Base-by-base conservation (phyloP, 2,888 invertebrate genomes). In the Drosophila macrospina region DNA sequence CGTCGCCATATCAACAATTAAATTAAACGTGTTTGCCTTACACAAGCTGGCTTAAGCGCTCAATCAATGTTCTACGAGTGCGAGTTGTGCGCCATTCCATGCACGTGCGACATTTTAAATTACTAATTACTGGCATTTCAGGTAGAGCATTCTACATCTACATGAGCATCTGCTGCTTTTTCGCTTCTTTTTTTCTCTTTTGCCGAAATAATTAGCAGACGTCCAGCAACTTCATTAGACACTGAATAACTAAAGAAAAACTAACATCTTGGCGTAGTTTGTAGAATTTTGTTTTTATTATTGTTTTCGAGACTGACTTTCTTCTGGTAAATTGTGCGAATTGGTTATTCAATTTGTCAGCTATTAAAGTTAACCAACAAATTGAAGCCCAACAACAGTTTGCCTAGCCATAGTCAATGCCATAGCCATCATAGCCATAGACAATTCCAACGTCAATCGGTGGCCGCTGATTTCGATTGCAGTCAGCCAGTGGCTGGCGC, bases 1-100 rank as follows among this genome's bases (percentile, higher is more conserved):
- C 83, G 71, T 80, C 71, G 86, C 78, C 84, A 85, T 84, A 86
- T 85, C 86, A 85, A 85, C 85, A 85, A 85, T 85, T 85, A 86
- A 86, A 85, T 85, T 85, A 85, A 84, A 85, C 85, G 85, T 85
- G 85, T 85, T 86, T 85, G 85, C 74, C 62, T 50, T 85, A 70
- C 85, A 76, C 69, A 85, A 85, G 73, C 84, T 24, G 51, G 76
- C 74, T 86, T 74, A 84, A 75, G 67, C 79, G 74, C 73, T 84
- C 86, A 86, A 86, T 86, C 87, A 85, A 76, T 80, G 74, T 78
- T 71, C 51, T 72, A 64, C 56, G 63, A 66, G 11, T 30, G 20
- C 32, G 41, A 68, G 32, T 20, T 30, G 13, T 63, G 71, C 61
- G 41, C 68, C 68, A 86, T 81, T 70, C 82, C 39, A 47, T 60